phyloP scores from a whole-genome alignment of 2,888 invertebrate species.

The Synergus japonicus region DNA sequence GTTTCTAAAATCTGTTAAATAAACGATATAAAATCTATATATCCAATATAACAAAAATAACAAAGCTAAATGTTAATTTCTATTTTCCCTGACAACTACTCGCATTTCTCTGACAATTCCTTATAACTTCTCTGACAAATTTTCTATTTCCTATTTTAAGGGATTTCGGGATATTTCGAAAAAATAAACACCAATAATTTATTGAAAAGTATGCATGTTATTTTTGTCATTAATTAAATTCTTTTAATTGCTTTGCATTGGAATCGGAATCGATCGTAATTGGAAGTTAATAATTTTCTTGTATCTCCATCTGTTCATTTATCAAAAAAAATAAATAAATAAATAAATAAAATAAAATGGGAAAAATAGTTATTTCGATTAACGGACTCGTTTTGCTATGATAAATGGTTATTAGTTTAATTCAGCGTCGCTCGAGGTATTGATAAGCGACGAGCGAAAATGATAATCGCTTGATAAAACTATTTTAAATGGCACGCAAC shows the following conservation, averaged over 20 bases:
- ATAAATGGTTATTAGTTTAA: constrained; percentile 14
- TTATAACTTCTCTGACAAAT: too few species aligned
- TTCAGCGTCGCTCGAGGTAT: not conserved
- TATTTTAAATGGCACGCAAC: not conserved
- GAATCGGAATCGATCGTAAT: constrained; percentile 18
- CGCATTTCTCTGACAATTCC: too few species aligned
- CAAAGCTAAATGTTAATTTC: too few species aligned
- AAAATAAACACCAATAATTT: too few species aligned
- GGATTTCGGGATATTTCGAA: too few species aligned
- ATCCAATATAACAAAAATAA: too few species aligned
- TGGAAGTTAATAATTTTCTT: constrained; percentile 26
- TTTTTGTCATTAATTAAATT: not conserved
- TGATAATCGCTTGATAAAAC: not conserved
- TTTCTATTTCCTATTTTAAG: too few species aligned
- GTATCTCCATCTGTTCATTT: not conserved
- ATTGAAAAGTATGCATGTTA: too few species aligned
- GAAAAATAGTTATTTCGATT: constrained; percentile 10
- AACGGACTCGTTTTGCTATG: constrained; percentile 3
- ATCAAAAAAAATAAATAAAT: not conserved
- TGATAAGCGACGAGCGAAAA: not conserved
- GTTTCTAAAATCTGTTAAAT: too few species aligned
- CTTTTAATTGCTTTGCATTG: not conserved
- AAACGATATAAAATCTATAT: too few species aligned
- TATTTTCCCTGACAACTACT: too few species aligned
- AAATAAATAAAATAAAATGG: not conserved